Conservation (phyloP, 2,113 vertebrate genomes). For the Alligator sinensis region DNA sequence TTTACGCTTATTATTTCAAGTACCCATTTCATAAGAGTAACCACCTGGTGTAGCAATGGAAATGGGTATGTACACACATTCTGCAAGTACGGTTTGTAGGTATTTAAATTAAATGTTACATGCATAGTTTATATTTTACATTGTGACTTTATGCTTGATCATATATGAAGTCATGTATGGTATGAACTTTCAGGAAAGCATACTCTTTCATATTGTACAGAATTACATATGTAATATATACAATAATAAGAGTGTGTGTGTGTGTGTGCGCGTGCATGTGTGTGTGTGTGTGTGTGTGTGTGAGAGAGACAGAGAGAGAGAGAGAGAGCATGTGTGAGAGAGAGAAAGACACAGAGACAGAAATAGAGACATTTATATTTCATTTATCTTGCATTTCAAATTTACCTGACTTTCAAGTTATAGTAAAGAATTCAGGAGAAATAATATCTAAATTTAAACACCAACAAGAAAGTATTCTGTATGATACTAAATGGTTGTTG, state of each 20-base stretch:
- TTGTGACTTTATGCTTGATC: neutral
- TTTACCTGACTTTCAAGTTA: neutral
- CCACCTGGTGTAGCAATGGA: neutral
- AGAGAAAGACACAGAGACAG: too few relatives aligned
- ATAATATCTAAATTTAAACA: neutral
- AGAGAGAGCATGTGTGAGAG: too few relatives aligned
- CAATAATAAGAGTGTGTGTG: neutral
- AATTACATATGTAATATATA: neutral
- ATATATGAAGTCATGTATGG: neutral
- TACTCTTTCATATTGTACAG: neutral
- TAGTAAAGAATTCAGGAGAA: constrained; percentile 7
- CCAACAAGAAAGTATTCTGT: neutral
- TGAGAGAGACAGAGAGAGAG: too few relatives aligned
- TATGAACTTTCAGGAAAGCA: neutral
- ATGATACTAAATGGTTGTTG: neutral
- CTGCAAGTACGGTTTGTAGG: too few relatives aligned
- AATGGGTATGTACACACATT: neutral
- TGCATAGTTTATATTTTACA: neutral
- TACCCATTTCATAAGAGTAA: neutral
- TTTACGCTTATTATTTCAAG: neutral
- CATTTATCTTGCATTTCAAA: too few relatives aligned
- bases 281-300: too few relatives aligned
- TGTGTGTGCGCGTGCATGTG: neutral
- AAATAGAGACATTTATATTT: too few relatives aligned
- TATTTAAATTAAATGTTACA: neutral